Evolutionary conservation across 2,888 invertebrate species (phyloP).

Genomic region (Agonopterix arenella): DNA sequence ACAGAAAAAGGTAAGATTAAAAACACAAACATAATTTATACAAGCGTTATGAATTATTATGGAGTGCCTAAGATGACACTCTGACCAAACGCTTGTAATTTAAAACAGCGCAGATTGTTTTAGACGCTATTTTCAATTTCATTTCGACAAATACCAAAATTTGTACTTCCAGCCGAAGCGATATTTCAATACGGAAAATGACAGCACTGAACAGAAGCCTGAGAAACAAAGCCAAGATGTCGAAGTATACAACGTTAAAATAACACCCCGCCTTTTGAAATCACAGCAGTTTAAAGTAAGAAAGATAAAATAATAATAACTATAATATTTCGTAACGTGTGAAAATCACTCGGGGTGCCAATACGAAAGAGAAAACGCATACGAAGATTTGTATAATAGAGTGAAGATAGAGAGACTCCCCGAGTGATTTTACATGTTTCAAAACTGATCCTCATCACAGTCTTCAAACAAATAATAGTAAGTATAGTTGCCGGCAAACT

Average conservation of each 20-base stretch:
- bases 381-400: no score
- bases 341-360: no score
- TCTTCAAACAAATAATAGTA: no score
- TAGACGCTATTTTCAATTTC: neutral
- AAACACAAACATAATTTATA: no score
- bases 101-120: neutral
- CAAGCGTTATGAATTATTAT: no score
- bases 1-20: conserved; percentile 18
- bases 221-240: conserved; percentile 24
- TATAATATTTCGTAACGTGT: neutral
- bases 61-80: no score
- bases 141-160: neutral
- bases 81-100: neutral
- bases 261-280: conserved; percentile 39
- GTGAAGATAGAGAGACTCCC: no score
- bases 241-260: conserved; percentile 53
- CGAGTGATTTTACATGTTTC: no score
- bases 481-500: no score
- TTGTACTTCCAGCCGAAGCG: conserved; percentile 32
- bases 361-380: no score
- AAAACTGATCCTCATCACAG: no score
- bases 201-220: conserved; percentile 11
- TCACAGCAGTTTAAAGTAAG: conserved; percentile 40
- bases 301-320: neutral
- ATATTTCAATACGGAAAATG: conserved; percentile 38